Conservation (phyloP, 2,888 invertebrate species). For the Stratiomys singularior region DNA sequence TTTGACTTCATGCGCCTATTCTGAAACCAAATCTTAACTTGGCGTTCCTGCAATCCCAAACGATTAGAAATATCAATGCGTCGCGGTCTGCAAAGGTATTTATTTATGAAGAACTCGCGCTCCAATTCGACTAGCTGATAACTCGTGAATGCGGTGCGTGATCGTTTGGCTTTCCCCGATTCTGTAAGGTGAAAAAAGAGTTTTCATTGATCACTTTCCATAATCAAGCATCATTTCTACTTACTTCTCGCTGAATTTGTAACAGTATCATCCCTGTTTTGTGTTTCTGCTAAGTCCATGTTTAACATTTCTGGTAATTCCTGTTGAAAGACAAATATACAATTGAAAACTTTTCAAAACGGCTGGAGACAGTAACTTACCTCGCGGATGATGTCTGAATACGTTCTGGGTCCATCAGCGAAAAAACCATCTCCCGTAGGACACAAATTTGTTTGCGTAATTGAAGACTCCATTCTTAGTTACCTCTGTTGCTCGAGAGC, state of each 20-base stretch:
- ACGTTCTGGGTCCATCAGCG: no score
- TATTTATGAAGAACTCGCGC: constrained; percentile 95
- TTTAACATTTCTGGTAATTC: neutral
- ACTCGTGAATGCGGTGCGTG: constrained; percentile 94
- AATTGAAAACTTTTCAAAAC: no score
- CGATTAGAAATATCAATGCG: constrained; percentile 96
- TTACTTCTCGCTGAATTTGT: neutral
- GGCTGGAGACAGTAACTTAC: no score
- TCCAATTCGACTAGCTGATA: constrained; percentile 95
- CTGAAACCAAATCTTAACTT: constrained; percentile 89
- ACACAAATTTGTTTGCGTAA: no score
- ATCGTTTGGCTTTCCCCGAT: constrained; percentile 71
- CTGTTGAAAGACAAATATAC: no score
- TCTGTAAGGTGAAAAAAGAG: constrained; percentile 32
- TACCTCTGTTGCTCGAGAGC: no score
- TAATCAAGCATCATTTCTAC: neutral
- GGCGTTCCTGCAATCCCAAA: constrained; percentile 85
- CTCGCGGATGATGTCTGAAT: no score
- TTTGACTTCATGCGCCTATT: constrained; percentile 85
- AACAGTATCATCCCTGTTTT: neutral
- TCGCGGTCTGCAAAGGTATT: constrained; percentile 90
- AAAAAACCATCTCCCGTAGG: no score
- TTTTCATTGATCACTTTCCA: neutral
- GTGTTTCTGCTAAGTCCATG: neutral
- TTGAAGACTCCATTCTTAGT: no score